phyloP scores from a whole-genome alignment of 2,113 vertebrate species.

The Campylomormyrus numenius region DNA sequence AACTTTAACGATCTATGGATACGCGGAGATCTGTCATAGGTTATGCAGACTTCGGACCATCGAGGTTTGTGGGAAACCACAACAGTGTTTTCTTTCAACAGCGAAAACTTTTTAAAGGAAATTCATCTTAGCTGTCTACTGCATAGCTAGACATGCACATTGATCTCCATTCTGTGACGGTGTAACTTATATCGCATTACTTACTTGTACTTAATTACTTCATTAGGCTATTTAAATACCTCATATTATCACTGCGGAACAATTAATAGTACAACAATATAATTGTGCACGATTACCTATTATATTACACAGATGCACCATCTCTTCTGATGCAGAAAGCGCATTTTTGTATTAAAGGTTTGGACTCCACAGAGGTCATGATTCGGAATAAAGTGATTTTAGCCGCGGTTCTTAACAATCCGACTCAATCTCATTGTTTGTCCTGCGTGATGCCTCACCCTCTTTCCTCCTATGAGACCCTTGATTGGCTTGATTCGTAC shows the following conservation, averaged over 20 bases:
- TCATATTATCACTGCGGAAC: neutral
- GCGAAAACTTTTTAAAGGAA: neutral
- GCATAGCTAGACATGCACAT: neutral
- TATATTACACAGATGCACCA: neutral
- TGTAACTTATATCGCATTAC: neutral
- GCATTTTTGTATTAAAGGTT: neutral
- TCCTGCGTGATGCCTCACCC: slow-evolving; percentile 56
- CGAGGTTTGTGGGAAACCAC: neutral
- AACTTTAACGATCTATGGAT: neutral
- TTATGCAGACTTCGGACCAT: neutral
- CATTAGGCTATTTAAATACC: neutral
- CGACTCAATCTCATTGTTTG: slow-evolving; percentile 67
- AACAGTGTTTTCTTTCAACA: neutral
- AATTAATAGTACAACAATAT: neutral
- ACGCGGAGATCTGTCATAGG: neutral
- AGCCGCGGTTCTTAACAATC: slow-evolving; percentile 32
- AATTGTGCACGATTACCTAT: neutral
- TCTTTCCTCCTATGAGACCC: slow-evolving; percentile 50
- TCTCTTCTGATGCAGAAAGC: neutral
- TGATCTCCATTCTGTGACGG: neutral
- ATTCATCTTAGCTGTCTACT: neutral
- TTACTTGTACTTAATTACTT: slow-evolving; percentile 4
- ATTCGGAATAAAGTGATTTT: neutral
- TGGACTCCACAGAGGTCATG: neutral
- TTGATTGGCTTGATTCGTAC: slow-evolving; percentile 72